phyloP scores from a whole-genome alignment of 1,140 invertebrate species.

The Lucilia sericata region DNA sequence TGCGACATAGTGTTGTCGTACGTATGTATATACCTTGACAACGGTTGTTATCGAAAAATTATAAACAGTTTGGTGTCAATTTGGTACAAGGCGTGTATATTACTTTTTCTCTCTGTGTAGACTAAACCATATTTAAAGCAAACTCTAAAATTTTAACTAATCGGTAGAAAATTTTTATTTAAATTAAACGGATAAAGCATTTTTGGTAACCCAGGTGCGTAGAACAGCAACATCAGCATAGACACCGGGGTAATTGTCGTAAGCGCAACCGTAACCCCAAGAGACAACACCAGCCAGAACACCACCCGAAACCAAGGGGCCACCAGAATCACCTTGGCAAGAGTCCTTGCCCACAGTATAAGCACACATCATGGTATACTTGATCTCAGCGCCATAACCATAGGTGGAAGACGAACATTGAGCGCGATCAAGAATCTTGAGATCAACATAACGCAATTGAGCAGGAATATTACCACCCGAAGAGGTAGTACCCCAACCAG shows the following conservation, averaged over 20 bases:
- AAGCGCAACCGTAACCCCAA: conserved; percentile 73
- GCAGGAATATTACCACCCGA: conserved; percentile 48
- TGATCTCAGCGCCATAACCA: conserved; percentile 53
- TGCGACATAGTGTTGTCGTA: no score
- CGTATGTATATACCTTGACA: no score
- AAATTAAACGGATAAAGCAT: conserved; percentile 25
- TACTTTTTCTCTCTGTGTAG: no score
- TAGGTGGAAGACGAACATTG: conserved; percentile 51
- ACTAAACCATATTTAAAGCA: no score
- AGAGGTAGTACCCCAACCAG: conserved; percentile 68
- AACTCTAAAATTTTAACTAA: no score
- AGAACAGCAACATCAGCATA: conserved; percentile 70
- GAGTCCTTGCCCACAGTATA: conserved; percentile 54
- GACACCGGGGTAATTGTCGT: conserved; percentile 71
- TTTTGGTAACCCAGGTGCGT: conserved; percentile 60
- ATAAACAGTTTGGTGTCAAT: no score
- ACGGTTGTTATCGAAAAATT: no score
- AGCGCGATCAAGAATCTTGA: conserved; percentile 52
- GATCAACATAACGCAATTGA: conserved; percentile 54
- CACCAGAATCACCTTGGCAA: conserved; percentile 63
- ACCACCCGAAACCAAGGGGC: conserved; percentile 57
- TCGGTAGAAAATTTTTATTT: no score
- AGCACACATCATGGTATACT: conserved; percentile 58
- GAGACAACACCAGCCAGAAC: conserved; percentile 72
- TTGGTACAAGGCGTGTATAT: no score